These are phyloP conservation scores for Bucco capensis DNA, from an alignment of 2,113 vertebrate species.

Conservation along the genomic window DNA sequence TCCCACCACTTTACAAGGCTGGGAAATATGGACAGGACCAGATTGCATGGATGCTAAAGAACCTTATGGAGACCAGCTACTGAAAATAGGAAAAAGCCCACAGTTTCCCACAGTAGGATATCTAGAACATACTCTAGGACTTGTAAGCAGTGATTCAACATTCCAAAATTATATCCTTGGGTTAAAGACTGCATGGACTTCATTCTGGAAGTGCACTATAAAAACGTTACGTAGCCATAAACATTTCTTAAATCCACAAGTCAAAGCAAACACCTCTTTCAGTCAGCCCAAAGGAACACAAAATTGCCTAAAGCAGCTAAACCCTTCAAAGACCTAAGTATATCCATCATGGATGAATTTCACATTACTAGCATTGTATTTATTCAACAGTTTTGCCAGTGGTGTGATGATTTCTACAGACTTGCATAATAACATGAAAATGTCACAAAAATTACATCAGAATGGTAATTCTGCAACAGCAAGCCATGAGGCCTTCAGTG, in stretches of 20 bases:
- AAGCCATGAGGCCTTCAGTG: not conserved
- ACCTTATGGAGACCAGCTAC: not conserved
- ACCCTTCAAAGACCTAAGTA: not conserved
- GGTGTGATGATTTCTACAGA: not conserved
- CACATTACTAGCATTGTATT: not conserved
- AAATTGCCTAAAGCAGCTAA: not conserved
- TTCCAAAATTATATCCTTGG: not conserved
- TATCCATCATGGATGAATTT: not conserved
- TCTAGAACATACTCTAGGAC: not conserved
- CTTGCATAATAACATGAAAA: not conserved
- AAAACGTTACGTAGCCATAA: not conserved
- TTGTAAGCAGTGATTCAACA: not conserved
- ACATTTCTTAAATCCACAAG: not conserved
- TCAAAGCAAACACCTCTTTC: not conserved
- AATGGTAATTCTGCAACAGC: not conserved
- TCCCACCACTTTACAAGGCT: not conserved
- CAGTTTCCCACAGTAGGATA: not conserved
- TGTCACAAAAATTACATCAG: not conserved
- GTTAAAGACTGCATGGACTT: not conserved
- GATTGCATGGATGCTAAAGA: not conserved
- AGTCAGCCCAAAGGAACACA: not conserved
- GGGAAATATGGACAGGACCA: accelerated
- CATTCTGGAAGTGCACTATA: not conserved
- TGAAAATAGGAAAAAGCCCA: accelerated
- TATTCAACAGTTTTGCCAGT: not conserved